These are phyloP conservation scores for Hoplostethus atlanticus DNA, from an alignment of 2,797 vertebrate species.

Conservation along the genomic window DNA sequence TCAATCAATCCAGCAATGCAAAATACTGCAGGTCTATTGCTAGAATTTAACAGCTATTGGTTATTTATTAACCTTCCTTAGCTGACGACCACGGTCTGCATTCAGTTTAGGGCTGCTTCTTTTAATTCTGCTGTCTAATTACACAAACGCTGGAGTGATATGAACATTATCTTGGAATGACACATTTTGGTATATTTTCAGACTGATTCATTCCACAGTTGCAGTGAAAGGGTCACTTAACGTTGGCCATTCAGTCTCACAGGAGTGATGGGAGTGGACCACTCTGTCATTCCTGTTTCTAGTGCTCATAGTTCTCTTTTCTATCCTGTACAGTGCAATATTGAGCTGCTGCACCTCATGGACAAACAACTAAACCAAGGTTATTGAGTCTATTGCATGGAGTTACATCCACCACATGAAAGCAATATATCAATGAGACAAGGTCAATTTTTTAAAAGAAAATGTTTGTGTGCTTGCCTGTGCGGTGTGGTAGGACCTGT, in stretches of 20 bases:
- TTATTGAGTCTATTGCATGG: neutral
- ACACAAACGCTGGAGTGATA: neutral
- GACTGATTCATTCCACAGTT: neutral
- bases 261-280: conserved; percentile 2
- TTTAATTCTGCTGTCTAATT: neutral
- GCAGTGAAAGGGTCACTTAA: neutral
- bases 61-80: no score
- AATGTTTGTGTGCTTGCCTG: no score
- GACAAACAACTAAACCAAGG: neutral
- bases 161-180: neutral
- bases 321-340: neutral
- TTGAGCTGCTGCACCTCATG: conserved; percentile 7
- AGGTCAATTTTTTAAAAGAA: no score
- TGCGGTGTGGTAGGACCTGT: neutral
- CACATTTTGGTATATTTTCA: neutral
- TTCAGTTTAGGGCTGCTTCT: no score
- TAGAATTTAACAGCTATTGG: neutral
- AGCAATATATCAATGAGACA: neutral
- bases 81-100: no score
- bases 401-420: conserved; percentile 4
- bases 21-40: conserved; percentile 2
- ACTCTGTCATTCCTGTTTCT: conserved; percentile 8
- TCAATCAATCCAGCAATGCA: conserved; percentile 1
- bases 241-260: neutral
- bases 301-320: conserved; percentile 1